phyloP scores from a whole-genome alignment of 2,888 invertebrate species.

The Polyommatus icarus region DNA sequence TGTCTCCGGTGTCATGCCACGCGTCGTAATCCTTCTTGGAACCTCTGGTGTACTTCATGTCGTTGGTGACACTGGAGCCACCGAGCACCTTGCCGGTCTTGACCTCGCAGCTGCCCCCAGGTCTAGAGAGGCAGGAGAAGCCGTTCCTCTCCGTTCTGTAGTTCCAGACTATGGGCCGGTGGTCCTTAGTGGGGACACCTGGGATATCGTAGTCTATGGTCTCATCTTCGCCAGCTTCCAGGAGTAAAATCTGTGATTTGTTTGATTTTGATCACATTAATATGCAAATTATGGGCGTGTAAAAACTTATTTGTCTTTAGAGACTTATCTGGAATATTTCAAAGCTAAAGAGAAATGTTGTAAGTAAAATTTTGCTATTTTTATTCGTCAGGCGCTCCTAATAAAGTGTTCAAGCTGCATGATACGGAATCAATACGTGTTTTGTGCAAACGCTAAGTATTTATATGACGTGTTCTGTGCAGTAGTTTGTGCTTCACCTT shows the following conservation, averaged over 20 bases:
- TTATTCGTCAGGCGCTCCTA: neutral
- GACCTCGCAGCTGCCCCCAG: constrained; percentile 70
- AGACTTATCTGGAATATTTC: no score
- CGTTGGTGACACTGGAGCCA: constrained; percentile 70
- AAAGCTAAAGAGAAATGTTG: neutral
- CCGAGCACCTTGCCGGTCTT: constrained; percentile 71
- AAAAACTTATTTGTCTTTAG: no score
- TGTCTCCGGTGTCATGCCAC: constrained; percentile 61
- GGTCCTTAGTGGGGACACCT: constrained; percentile 65
- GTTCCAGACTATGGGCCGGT: constrained; percentile 71
- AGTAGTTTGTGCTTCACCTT: constrained; percentile 55
- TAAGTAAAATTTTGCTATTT: constrained; percentile 4
- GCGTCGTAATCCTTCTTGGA: constrained; percentile 69
- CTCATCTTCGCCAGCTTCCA: constrained; percentile 71
- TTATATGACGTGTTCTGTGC: neutral
- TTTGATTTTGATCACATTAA: constrained; percentile 29
- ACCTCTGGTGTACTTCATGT: constrained; percentile 75
- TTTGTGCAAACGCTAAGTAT: no score
- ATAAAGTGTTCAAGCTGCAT: neutral
- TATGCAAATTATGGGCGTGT: neutral
- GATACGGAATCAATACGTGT: no score
- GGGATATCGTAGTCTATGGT: constrained; percentile 74
- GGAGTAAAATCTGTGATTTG: constrained; percentile 56
- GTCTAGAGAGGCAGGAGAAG: constrained; percentile 68
- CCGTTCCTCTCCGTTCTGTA: constrained; percentile 69